A percentile compares a stretch with the other conserved stretches of the same genome.
Conservation (phyloP, 2,113 vertebrate species). For the Vimba vimba region DNA sequence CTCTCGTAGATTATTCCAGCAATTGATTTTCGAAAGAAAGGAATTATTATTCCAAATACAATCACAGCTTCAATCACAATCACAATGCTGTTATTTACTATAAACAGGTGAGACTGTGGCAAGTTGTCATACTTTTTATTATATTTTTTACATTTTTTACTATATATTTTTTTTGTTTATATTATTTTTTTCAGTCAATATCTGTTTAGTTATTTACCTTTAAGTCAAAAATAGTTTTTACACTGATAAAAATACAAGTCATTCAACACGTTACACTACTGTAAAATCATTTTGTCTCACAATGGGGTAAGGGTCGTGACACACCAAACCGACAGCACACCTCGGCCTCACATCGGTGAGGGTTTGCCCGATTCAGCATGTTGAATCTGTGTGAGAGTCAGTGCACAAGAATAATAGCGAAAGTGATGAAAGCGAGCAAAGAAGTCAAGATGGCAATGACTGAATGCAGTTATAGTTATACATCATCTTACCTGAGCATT, state of each 20-base stretch:
- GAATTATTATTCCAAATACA: slow-evolving; percentile 65
- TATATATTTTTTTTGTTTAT: neutral
- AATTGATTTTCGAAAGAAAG: slow-evolving; percentile 64
- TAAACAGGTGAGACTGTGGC: neutral
- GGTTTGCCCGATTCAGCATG: no score
- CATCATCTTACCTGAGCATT: no score
- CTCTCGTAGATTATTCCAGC: slow-evolving; percentile 69
- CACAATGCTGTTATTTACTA: neutral
- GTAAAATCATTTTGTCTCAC: no score
- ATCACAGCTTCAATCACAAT: slow-evolving; percentile 43
- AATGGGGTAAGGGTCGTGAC: no score
- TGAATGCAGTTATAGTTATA: no score
- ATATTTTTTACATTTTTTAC: neutral
- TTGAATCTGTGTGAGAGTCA: no score
- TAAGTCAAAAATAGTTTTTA: neutral
- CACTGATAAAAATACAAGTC: neutral
- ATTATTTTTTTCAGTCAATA: neutral
- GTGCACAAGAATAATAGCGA: no score
- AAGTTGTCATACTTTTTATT: neutral
- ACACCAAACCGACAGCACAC: no score
- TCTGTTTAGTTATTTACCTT: neutral
- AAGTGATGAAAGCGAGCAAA: no score
- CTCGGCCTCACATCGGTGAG: no score
- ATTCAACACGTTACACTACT: neutral
- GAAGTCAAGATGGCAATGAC: no score